A percentile compares a stretch with the other conserved stretches of the same genome.
Conservation (phyloP, 2,113 vertebrate genomes). For the Nerophis ophidion region DNA sequence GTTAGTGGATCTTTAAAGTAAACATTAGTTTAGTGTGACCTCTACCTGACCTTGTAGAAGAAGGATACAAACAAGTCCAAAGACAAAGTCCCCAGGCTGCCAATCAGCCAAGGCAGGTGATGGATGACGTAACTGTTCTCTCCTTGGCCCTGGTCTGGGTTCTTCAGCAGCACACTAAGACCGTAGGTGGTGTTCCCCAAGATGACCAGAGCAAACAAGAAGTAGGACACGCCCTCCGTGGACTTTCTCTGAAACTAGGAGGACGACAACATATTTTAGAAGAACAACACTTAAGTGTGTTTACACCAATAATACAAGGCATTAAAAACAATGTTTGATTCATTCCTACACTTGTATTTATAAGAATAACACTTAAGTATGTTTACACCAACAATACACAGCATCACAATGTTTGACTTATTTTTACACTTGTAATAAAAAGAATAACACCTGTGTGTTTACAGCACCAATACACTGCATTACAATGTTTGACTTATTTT, state of each 20-base stretch:
- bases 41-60: not conserved
- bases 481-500: too few relatives aligned
- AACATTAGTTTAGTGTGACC: too few relatives aligned
- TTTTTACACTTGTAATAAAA: too few relatives aligned
- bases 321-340: too few relatives aligned
- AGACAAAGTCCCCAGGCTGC: conserved; percentile 86
- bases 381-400: too few relatives aligned
- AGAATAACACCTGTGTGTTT: too few relatives aligned
- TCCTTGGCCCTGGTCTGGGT: conserved; percentile 74
- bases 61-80: conserved; percentile 84
- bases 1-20: too few relatives aligned
- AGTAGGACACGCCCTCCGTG: conserved; percentile 83
- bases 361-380: too few relatives aligned
- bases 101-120: conserved; percentile 93
- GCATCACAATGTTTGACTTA: too few relatives aligned
- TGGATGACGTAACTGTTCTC: conserved; percentile 81
- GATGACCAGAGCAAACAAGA: conserved; percentile 89
- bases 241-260: conserved; percentile 79
- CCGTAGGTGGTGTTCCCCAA: conserved; percentile 86
- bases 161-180: conserved; percentile 85
- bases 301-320: too few relatives aligned
- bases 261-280: conserved; percentile 6
- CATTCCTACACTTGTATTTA: too few relatives aligned
- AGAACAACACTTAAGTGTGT: not conserved
- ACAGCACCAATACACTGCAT: too few relatives aligned